Evolutionary conservation across 1,140 invertebrate genomes (phyloP), one percentile per base, ranked within the genome.

Genomic region (Atta texana): DNA sequence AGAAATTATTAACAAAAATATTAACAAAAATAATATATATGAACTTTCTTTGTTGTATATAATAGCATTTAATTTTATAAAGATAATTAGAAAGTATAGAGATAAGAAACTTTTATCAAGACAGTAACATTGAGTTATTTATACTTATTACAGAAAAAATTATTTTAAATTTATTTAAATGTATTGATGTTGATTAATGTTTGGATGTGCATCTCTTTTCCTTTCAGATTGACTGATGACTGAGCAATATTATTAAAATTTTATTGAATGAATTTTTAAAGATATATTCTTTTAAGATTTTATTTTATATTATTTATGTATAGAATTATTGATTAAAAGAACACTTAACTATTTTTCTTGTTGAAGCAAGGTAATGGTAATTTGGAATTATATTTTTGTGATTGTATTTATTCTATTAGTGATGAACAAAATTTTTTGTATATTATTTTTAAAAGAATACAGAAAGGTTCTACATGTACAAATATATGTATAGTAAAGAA

Each of bases 121-220:
- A n/a, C 7, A 4, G 31, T n/a, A 8, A 74, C 18, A 55, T 21
- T 74, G 51, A 39, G 8, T 57, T 76, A 24, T 39, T 59, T 39
- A 39, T 34, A 39, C 16, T 59, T 57, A n/a, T 78, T 81, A 21
- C 28, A 81, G 31, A 57, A 71, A 71, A 28, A 71, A 28, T 81
- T 53, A 68, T 53, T 53, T 80, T n/a, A 53, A 76, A 21, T 68
- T 68, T 68, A 78, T 51, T 21, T 6, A 18, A 5, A 68, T 68
- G 8, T 44, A 44, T 59, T 16, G 44, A 64, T 69, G 34, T 81
- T 71, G 18, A 66, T 86, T 86, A 78, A 78, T 66, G 4, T 24
- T 86, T 66, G 21, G 44, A 53, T 86, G 18, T 55, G 44, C 34
- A 78, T 78, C 61, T 85, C 57, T 86, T 85, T 85, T 78, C 71